Evolutionary conservation across 2,888 invertebrate genomes (phyloP).

Genomic region (Melipona bicolor): DNA sequence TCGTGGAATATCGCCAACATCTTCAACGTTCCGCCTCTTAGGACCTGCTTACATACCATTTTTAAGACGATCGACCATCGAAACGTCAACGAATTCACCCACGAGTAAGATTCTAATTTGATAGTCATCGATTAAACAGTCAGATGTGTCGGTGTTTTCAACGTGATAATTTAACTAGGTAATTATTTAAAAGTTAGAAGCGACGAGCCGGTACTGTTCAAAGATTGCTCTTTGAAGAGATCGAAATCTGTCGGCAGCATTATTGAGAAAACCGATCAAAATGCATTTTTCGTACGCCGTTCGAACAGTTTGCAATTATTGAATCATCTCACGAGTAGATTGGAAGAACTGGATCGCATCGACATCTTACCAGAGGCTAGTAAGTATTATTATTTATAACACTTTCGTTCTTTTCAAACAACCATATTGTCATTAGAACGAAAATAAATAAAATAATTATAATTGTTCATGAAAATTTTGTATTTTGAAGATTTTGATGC

Average conservation of each 20-base stretch:
- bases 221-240: slow-evolving; percentile 79
- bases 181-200: slow-evolving; percentile 47
- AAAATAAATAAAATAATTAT: not conserved
- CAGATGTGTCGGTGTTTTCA: too few relatives aligned
- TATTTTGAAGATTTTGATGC: not conserved
- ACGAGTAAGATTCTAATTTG: slow-evolving; percentile 26
- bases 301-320: slow-evolving; percentile 89
- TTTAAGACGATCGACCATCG: slow-evolving; percentile 29
- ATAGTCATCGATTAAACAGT: not conserved
- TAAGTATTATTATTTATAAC: slow-evolving; percentile 25
- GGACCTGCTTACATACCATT: slow-evolving; percentile 83
- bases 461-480: not conserved
- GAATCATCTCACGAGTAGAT: slow-evolving; percentile 81
- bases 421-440: not conserved
- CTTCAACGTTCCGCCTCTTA: slow-evolving; percentile 92
- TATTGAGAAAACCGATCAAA: slow-evolving; percentile 85
- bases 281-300: slow-evolving; percentile 84
- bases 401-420: not conserved
- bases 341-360: slow-evolving; percentile 31
- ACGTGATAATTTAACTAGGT: not conserved
- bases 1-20: slow-evolving; percentile 93
- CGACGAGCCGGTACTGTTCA: slow-evolving; percentile 45
- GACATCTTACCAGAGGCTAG: slow-evolving; percentile 50
- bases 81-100: slow-evolving; percentile 22
- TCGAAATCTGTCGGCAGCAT: slow-evolving; percentile 93